Percentiles rank a stretch among this genome's conserved stretches.
These are phyloP conservation scores for Amazona guildingii DNA, from an alignment of 2,113 vertebrate species.

Conservation along the genomic window DNA sequence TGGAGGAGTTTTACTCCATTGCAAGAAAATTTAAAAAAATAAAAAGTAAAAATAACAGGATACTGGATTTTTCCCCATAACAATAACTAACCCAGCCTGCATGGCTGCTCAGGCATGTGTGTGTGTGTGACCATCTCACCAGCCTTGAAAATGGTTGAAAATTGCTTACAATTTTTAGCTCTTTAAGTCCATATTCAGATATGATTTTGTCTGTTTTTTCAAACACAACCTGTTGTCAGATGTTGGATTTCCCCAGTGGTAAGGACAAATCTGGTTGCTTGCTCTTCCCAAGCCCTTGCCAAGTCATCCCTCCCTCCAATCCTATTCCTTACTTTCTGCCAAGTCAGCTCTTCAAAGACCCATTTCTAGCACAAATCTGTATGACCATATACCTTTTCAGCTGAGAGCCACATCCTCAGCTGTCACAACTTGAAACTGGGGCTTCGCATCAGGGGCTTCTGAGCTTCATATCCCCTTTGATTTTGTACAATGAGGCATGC, in stretches of 20 bases:
- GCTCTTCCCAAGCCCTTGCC: neutral
- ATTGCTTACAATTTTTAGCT: neutral
- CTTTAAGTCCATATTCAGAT: neutral
- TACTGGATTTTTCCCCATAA: neutral
- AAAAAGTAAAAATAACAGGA: no score
- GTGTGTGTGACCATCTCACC: neutral
- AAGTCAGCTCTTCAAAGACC: neutral
- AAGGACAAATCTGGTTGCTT: neutral
- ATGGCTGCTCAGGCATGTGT: neutral
- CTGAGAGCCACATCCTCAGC: neutral
- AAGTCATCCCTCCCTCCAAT: neutral
- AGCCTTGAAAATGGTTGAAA: neutral
- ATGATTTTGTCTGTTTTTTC: neutral
- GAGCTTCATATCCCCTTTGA: neutral
- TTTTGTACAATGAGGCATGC: neutral
- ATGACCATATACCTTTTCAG: accelerated
- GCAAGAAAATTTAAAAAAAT: neutral
- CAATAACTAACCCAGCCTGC: neutral
- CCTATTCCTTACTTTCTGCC: neutral
- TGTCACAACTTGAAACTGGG: no score
- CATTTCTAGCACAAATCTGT: neutral
- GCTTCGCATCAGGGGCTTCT: neutral
- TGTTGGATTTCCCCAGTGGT: accelerated
- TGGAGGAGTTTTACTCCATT: neutral
- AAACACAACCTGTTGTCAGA: neutral